Percentiles rank a stretch among this genome's conserved stretches.
These are phyloP conservation scores for Charina bottae DNA, from an alignment of 2,113 vertebrate genomes.

Conservation along the genomic window DNA sequence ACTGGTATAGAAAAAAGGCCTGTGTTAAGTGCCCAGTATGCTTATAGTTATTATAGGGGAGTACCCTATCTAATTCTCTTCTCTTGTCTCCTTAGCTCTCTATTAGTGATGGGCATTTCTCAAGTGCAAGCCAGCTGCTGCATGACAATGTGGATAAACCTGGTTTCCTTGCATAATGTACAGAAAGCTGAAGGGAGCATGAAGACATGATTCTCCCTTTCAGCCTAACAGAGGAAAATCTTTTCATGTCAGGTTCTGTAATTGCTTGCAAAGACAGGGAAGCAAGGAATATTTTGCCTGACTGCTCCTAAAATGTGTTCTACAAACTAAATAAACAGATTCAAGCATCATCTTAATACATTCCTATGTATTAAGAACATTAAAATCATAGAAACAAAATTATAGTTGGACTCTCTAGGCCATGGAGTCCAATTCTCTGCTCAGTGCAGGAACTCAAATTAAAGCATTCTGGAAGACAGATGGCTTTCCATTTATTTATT, in stretches of 20 bases:
- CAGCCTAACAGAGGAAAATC: conserved; percentile 21
- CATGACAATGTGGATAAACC: conserved; percentile 36
- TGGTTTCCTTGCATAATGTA: conserved; percentile 11
- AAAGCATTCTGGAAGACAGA: background rate
- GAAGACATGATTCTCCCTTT: conserved; percentile 22
- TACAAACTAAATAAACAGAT: conserved; percentile 17
- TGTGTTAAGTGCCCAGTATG: background rate
- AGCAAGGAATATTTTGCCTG: conserved; percentile 22
- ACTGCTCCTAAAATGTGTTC: conserved; percentile 9
- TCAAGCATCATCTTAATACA: background rate
- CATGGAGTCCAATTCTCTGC: background rate
- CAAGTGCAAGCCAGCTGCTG: background rate
- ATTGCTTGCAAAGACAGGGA: conserved; percentile 21
- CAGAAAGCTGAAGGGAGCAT: conserved; percentile 15
- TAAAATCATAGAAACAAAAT: background rate
- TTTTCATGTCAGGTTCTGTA: conserved; percentile 17
- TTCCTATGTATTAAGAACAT: background rate
- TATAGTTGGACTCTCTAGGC: background rate
- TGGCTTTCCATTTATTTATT: background rate
- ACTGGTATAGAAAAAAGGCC: background rate
- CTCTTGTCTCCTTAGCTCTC: conserved; percentile 4
- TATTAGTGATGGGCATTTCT: conserved; percentile 4
- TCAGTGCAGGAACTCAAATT: background rate
- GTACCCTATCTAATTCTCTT: background rate
- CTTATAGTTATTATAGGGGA: background rate